Conservation (phyloP, 2,888 invertebrate genomes). For the Automeris io region DNA sequence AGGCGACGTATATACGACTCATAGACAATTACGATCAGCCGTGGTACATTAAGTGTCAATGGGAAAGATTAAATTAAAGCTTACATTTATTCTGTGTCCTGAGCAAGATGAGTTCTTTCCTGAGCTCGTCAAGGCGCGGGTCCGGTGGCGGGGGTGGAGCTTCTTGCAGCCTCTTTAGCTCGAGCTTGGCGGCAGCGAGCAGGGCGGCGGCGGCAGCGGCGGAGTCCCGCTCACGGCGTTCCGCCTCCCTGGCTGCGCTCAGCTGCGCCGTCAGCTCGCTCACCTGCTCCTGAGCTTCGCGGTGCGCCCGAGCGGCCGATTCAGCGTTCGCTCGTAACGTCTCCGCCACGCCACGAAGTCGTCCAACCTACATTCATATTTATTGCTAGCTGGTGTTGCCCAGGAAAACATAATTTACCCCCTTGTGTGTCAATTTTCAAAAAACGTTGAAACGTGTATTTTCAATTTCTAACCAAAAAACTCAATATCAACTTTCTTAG, state of each 20-base stretch:
- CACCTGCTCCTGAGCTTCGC: constrained; percentile 72
- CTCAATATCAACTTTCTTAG: no score
- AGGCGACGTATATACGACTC: no score
- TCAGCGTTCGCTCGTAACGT: constrained; percentile 78
- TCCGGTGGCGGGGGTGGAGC: constrained; percentile 81
- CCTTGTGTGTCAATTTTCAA: no score
- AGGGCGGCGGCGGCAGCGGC: constrained; percentile 74
- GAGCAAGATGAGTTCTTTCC: constrained; percentile 83
- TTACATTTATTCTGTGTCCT: constrained; percentile 86
- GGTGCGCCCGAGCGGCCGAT: constrained; percentile 68
- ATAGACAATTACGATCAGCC: no score
- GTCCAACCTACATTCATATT: constrained; percentile 50
- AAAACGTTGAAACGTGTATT: no score
- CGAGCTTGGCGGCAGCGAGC: constrained; percentile 80
- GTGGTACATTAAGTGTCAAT: no score
- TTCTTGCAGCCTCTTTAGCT: constrained; percentile 80
- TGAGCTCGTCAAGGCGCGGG: constrained; percentile 85
- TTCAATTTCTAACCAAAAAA: no score
- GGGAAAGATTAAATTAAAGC: no score
- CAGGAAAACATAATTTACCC: no score
- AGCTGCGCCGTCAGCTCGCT: constrained; percentile 66
- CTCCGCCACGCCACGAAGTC: constrained; percentile 74
- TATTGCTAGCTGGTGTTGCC: no score
- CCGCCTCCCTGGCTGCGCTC: constrained; percentile 63
- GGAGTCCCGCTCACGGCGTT: constrained; percentile 69